phyloP scores from a whole-genome alignment of 2,797 vertebrate species.

The Synaphobranchus kaupii region DNA sequence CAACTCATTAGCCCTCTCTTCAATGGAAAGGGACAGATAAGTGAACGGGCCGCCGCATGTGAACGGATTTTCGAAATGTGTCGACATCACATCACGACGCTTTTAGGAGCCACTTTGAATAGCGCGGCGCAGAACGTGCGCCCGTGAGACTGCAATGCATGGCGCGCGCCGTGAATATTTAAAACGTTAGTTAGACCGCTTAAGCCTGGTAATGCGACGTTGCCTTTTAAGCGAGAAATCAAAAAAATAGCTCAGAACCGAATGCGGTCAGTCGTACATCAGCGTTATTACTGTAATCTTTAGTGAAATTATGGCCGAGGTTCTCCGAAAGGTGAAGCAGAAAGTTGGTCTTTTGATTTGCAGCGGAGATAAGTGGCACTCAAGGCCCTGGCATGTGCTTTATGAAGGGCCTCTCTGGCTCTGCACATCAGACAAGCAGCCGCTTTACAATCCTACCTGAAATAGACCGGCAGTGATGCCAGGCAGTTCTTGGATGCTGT shows the following conservation, averaged over 20 bases:
- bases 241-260: background rate
- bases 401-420: slow-evolving; percentile 52
- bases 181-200: background rate
- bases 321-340: slow-evolving; percentile 5
- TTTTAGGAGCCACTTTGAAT: background rate
- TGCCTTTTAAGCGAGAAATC: background rate
- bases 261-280: background rate
- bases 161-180: background rate
- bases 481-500: background rate
- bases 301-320: background rate
- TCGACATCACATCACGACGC: background rate
- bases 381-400: slow-evolving; percentile 36
- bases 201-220: background rate
- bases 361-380: background rate
- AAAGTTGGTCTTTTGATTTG: slow-evolving; percentile 9
- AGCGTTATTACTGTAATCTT: background rate
- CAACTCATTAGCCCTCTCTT: slow-evolving; percentile 40
- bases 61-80: slow-evolving; percentile 16
- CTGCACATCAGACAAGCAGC: slow-evolving; percentile 47
- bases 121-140: background rate
- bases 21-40: slow-evolving; percentile 25
- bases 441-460: background rate
- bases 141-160: background rate
- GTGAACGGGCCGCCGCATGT: too few relatives aligned
- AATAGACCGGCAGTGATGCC: background rate